A percentile compares a stretch with the other conserved stretches of the same genome.
phyloP scores from a whole-genome alignment of 2,888 invertebrate species.

The Hymenopus coronatus region DNA sequence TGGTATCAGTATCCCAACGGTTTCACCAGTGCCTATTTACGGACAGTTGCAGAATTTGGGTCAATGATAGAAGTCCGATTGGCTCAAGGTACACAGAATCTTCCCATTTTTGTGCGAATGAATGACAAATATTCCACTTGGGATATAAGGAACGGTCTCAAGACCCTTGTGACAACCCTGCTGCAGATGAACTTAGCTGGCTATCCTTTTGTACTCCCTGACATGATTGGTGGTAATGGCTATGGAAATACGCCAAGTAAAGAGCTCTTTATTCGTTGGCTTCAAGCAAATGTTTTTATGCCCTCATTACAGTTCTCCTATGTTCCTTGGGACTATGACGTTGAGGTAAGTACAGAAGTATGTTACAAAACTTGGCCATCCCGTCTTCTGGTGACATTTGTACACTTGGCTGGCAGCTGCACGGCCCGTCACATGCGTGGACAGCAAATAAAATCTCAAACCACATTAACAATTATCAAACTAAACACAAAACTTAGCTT shows the following conservation, averaged over 20 bases:
- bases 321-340: conserved; percentile 74
- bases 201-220: conserved; percentile 72
- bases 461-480: too few species aligned
- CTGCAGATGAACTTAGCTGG: conserved; percentile 62
- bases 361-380: too few species aligned
- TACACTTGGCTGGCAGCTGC: too few species aligned
- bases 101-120: conserved; percentile 72
- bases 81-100: conserved; percentile 67
- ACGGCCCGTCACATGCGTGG: too few species aligned
- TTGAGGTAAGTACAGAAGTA: conserved; percentile 48
- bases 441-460: too few species aligned
- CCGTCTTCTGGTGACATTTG: too few species aligned
- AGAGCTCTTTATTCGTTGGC: conserved; percentile 73
- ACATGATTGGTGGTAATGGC: conserved; percentile 73
- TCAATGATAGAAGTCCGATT: conserved; percentile 67
- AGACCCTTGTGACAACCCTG: conserved; percentile 68
- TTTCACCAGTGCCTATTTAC: conserved; percentile 47
- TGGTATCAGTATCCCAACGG: not conserved
- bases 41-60: conserved; percentile 58
- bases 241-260: conserved; percentile 58
- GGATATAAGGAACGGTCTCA: conserved; percentile 67
- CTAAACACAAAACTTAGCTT: too few species aligned
- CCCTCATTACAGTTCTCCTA: conserved; percentile 77
- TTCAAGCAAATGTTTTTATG: conserved; percentile 70
- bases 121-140: conserved; percentile 71